phyloP scores from a whole-genome alignment of 64 coral and sea anemone species.

The Pocillopora verrucosa region DNA sequence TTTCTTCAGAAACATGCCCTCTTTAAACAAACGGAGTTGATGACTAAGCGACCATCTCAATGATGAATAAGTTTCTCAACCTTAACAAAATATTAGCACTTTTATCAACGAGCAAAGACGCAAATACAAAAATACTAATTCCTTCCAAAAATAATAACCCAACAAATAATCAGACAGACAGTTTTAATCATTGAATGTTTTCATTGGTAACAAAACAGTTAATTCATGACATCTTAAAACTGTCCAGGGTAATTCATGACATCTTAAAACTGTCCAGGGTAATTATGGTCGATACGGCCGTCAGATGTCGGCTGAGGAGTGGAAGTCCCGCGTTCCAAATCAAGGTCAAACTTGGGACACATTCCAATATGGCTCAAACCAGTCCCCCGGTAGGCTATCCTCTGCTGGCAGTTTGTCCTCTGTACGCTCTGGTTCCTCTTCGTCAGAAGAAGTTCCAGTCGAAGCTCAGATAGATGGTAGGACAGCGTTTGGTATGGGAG shows the following conservation, averaged over 20 bases:
- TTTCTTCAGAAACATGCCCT: too few species aligned
- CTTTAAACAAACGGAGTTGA: too few species aligned
- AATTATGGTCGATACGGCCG: conserved; percentile 53
- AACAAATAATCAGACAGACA: too few species aligned
- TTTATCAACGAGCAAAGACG: too few species aligned
- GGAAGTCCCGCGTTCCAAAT: conserved; percentile 39
- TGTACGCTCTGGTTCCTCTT: conserved; percentile 46
- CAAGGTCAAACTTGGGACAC: conserved; percentile 52
- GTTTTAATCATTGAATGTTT: too few species aligned
- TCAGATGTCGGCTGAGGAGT: conserved; percentile 58
- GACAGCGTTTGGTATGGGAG: conserved; percentile 13
- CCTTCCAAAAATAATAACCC: too few species aligned
- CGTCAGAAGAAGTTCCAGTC: conserved; percentile 53
- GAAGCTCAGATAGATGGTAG: conserved; percentile 17
- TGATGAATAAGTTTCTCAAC: too few species aligned
- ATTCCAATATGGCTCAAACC: conserved; percentile 37
- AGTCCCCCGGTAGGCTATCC: conserved; percentile 42
- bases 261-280: background rate
- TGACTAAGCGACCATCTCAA: too few species aligned
- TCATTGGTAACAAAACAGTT: too few species aligned
- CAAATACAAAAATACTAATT: too few species aligned
- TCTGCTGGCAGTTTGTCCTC: conserved; percentile 51
- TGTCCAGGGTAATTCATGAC: conserved; percentile 5
- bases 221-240: too few species aligned
- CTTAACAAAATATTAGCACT: too few species aligned